Conservation (phyloP, 1,140 invertebrate genomes). For the Polypedilum pembai region DNA sequence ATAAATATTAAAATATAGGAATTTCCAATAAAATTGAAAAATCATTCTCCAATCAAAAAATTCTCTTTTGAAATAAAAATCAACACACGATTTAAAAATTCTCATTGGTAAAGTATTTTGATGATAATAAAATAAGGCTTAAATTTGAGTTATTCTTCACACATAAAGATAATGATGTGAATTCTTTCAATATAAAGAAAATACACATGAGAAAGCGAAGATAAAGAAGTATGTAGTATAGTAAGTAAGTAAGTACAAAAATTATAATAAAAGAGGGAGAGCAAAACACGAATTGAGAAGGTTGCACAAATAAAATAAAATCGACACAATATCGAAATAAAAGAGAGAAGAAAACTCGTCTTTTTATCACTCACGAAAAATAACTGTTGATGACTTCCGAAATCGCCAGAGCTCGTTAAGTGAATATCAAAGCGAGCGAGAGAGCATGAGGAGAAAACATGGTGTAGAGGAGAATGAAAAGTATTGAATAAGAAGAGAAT, state of each 20-base stretch:
- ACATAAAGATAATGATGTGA: no score
- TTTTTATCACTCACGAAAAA: slow-evolving; percentile 16
- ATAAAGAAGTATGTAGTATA: no score
- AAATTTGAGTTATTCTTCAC: no score
- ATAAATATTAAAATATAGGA: no score
- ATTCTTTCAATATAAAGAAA: no score
- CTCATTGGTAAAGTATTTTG: no score
- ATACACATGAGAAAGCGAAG: no score
- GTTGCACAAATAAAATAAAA: slow-evolving; percentile 7
- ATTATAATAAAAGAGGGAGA: background rate
- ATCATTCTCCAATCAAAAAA: no score
- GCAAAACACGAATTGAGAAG: background rate
- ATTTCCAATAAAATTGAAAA: no score
- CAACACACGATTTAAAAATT: no score
- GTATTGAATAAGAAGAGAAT: background rate
- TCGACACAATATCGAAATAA: background rate
- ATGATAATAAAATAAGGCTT: no score
- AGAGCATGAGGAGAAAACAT: background rate
- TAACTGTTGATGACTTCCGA: slow-evolving; percentile 27
- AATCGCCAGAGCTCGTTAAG: slow-evolving; percentile 24
- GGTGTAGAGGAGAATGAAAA: background rate
- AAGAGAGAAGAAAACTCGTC: slow-evolving; percentile 17
- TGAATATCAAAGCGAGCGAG: background rate
- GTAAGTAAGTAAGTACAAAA: background rate
- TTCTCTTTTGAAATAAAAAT: no score